Base-by-base conservation (phyloP, 2,888 invertebrate species). In the Nudaria mundana region DNA sequence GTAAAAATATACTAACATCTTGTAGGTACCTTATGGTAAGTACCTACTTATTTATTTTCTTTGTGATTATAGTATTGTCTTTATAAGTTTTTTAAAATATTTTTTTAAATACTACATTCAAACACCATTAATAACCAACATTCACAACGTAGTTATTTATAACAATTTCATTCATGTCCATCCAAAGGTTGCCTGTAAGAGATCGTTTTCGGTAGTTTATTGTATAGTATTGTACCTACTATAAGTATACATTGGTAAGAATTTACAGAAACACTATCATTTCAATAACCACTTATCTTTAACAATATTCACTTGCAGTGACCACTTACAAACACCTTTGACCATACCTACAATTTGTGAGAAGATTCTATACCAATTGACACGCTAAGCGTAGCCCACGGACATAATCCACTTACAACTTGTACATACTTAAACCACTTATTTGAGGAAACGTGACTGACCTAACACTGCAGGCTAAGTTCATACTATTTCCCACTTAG, bases 391-490 rank as follows among this genome's bases (percentile, higher is more conserved):
- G 26, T 18, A 22, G 7, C 33, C 51, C n/a, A 35, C 4, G 12
- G 33, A 42, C 30, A 11, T 10, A 30, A 24, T 41, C 28, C 40
- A 20, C 26, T 34, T 37, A 56, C 24, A 28, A 30, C 26, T 33
- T 30, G 40, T 35, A 41, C 51, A 41, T 28, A 43, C 42, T 40
- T n/a, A n/a, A n/a, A n/a, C n/a, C n/a, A n/a, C n/a, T 36, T 44
- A 43, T 47, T 49, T 25, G 36, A 22, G 24, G 23, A 40, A 48
- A 48, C 67, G 68, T 67, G 69, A 66, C 64, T 40, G 35, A 35
- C 24, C 41, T 45, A 48, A 50, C 48, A 50, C 65, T 62, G 14
- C 42, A 25, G 64, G 63, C 62, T 29, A 45, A 37, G 38, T 20
- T 48, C 46, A 58, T 54, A 58, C 50, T 37, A 31, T 24, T 48